These are phyloP conservation scores for Glossophaga mutica DNA, from an alignment of 2,797 vertebrate species.

Conservation along the genomic window DNA sequence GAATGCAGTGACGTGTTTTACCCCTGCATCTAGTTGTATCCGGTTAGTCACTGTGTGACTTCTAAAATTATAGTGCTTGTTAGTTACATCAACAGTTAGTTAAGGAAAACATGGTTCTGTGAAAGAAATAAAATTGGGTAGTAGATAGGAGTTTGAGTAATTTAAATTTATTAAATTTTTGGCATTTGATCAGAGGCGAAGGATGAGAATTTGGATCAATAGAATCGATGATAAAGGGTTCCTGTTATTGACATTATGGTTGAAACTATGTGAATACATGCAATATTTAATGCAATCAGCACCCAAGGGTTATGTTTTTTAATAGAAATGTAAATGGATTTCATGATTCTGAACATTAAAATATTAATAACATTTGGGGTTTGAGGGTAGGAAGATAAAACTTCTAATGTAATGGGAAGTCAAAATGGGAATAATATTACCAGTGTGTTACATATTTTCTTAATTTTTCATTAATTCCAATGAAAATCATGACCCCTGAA, in stretches of 20 bases:
- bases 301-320: not conserved
- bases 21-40: not conserved
- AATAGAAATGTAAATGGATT: conserved; percentile 5
- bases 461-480: conserved; percentile 32
- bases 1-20: not conserved
- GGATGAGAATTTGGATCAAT: not conserved
- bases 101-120: not conserved
- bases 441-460: not conserved
- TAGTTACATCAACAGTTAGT: not conserved
- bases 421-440: conserved; percentile 5
- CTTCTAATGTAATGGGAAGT: not conserved
- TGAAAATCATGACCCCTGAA: not conserved
- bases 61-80: not conserved
- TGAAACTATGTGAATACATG: not conserved
- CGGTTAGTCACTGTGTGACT: not conserved
- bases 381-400: not conserved
- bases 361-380: not conserved
- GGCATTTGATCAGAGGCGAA: not conserved
- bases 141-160: not conserved
- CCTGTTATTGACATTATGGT: not conserved
- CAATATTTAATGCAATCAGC: not conserved
- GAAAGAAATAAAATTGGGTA: not conserved
- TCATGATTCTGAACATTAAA: not conserved
- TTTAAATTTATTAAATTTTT: not conserved
- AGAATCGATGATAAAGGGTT: not conserved